A percentile compares a stretch with the other conserved stretches of the same genome.
These are phyloP conservation scores for Morpho helenor DNA, from an alignment of 2,888 invertebrate species.

Conservation along the genomic window DNA sequence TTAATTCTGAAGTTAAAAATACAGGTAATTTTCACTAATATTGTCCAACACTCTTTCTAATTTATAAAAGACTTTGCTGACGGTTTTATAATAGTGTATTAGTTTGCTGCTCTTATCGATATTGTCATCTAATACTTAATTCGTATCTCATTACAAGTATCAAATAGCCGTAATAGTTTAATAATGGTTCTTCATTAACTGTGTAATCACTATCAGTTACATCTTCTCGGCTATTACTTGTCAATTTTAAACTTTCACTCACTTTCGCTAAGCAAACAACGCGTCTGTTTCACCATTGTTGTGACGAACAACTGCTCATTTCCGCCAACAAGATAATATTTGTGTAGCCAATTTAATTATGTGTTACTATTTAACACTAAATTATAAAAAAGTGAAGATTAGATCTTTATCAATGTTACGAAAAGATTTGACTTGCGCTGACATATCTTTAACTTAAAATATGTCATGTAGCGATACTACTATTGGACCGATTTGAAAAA, in stretches of 20 bases:
- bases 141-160: constrained; percentile 1
- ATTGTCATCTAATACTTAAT: not conserved
- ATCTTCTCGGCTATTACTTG: constrained; percentile 8
- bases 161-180: not conserved
- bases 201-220: constrained; percentile 3
- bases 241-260: constrained; percentile 19
- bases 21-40: no score
- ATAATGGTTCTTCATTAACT: not conserved
- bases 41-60: no score
- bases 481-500: no score
- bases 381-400: no score
- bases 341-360: constrained; percentile 4
- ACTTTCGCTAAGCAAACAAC: constrained; percentile 24
- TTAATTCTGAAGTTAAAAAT: no score
- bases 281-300: constrained; percentile 12
- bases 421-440: no score
- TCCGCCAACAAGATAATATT: constrained; percentile 8
- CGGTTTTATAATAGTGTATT: no score
- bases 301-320: constrained; percentile 13
- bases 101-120: not conserved
- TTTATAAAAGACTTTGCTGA: no score
- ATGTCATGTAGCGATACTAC: no score
- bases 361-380: no score
- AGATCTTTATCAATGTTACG: no score
- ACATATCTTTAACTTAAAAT: no score